Evolutionary conservation across 2,888 invertebrate genomes (phyloP), one percentile per base, ranked within the genome.

Genomic region (Prosapia bicincta): DNA sequence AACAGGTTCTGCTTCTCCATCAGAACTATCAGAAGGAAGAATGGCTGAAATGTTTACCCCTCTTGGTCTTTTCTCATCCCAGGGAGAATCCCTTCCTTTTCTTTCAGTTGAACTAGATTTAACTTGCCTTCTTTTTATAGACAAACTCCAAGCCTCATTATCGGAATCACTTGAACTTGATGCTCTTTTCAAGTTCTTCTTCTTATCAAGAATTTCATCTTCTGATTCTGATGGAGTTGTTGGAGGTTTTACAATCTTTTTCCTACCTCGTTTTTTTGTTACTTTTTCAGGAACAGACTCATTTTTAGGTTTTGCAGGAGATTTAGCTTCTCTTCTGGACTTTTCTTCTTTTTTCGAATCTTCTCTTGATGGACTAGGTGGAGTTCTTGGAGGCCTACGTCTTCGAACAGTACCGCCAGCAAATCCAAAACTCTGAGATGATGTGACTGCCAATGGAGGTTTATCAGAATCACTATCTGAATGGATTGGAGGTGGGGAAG

Each of bases 1-100:
- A 26, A 70, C 73, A n/a, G 68, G 67, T 28, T 72, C 75, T 13
- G 70, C 54, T 69, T 86, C 85, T 32, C 86, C 85, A 30, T 85
- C 85, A 3, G 85, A 85, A 76, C 85, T 85, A n/a, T 73, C 74
- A 3, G 67, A 26, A 7, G 72, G 32, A 15, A 71, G 25, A 0
- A 69, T 38, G 2, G 26, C 66, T 66, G 67, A 38, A 24, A 68
- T 23, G 13, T 20, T 71, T 9, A 74, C 25, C 5, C 76, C 25
- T 20, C 83, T 83, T 5, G 82, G 78, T 24, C 75, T 72, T 38
- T 76, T 79, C 10, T 72, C 73, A 10, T 75, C 76, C 72, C 76
- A 76, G 0, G 76, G 71, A 24, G 73, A 67, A 24, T 77, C 76
- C 26, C 77, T 72, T 23, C 65, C 75, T 26, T 72, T 71, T 25